These are phyloP conservation scores for Sebastes diaconus DNA, from an alignment of 2,797 vertebrate species.

Conservation along the genomic window DNA sequence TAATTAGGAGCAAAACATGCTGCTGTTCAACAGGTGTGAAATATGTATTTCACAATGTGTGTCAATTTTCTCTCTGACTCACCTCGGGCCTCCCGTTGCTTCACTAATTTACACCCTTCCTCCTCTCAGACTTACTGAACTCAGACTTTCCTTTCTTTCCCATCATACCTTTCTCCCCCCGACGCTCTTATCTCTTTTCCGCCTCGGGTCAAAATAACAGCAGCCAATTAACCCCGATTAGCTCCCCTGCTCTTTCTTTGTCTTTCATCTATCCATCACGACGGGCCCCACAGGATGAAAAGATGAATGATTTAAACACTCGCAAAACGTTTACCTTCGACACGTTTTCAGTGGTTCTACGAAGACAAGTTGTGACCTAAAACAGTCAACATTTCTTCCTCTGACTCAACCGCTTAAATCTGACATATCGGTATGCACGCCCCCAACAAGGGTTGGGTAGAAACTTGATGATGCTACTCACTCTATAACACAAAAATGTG, in stretches of 20 bases:
- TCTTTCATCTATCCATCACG: conserved; percentile 53
- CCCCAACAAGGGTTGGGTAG: conserved; percentile 43
- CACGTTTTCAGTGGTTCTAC: conserved; percentile 10
- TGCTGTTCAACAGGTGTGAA: conserved; percentile 82
- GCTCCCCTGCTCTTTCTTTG: conserved; percentile 46
- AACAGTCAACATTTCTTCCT: conserved; percentile 58
- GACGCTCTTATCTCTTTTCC: conserved; percentile 68
- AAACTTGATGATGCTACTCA: conserved; percentile 24
- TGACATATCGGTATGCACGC: conserved; percentile 22
- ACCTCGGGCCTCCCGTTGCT: conserved; percentile 42
- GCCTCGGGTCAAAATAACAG: conserved; percentile 81
- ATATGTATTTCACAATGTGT: conserved; percentile 66
- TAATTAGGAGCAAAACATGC: conserved; percentile 77
- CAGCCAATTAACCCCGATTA: conserved; percentile 84
- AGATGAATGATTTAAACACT: conserved; percentile 34
- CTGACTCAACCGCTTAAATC: conserved; percentile 52
- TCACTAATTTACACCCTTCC: conserved; percentile 23
- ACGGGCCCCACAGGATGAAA: conserved; percentile 48
- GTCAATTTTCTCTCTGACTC: conserved; percentile 46
- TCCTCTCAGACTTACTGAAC: conserved; percentile 31
- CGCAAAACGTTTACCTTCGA: conserved; percentile 46
- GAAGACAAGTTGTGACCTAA: conserved; percentile 45
- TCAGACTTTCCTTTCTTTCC: conserved; percentile 30
- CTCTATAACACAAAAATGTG: conserved; percentile 19
- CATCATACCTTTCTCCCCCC: conserved; percentile 22